Percentiles rank a stretch among this genome's conserved stretches.
phyloP scores from a whole-genome alignment of 2,888 invertebrate species.

The Ophion slaviceki region DNA sequence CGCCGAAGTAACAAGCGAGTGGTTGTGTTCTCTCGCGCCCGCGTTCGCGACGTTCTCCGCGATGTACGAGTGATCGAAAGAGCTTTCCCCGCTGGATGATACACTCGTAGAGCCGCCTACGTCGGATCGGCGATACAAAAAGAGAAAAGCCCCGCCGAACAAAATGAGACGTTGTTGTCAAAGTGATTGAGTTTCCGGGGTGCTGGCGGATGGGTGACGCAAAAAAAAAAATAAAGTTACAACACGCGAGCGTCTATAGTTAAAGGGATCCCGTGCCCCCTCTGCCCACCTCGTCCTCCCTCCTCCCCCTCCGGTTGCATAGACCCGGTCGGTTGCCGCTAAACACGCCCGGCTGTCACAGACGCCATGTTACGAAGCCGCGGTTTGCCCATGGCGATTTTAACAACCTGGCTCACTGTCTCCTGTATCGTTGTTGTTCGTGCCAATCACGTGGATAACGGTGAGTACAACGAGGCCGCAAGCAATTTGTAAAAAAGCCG shows the following conservation, averaged over 20 bases:
- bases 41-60: conserved; percentile 26
- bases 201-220: conserved; percentile 46
- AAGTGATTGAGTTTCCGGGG: conserved; percentile 42
- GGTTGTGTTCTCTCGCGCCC: conserved; percentile 43
- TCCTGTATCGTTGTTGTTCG: conserved; percentile 72
- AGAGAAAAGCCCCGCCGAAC: conserved; percentile 31
- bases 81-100: not conserved
- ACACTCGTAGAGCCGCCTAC: conserved; percentile 18
- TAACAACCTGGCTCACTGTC: conserved; percentile 74
- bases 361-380: conserved; percentile 81
- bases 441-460: conserved; percentile 73
- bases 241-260: conserved; percentile 48
- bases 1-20: conserved; percentile 32
- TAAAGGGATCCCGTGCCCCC: conserved; percentile 31
- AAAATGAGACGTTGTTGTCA: conserved; percentile 43
- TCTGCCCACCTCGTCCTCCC: not conserved
- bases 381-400: conserved; percentile 77
- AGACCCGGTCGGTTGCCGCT: conserved; percentile 63
- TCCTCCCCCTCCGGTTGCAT: conserved; percentile 13
- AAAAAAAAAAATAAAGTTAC: conserved; percentile 20
- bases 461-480: conserved; percentile 66
- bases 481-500: not conserved
- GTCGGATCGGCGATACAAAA: conserved; percentile 47
- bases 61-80: conserved; percentile 46
- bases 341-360: conserved; percentile 79